These are phyloP conservation scores for Lasiurus cinereus DNA, from an alignment of 2,113 vertebrate genomes.

Conservation along the genomic window DNA sequence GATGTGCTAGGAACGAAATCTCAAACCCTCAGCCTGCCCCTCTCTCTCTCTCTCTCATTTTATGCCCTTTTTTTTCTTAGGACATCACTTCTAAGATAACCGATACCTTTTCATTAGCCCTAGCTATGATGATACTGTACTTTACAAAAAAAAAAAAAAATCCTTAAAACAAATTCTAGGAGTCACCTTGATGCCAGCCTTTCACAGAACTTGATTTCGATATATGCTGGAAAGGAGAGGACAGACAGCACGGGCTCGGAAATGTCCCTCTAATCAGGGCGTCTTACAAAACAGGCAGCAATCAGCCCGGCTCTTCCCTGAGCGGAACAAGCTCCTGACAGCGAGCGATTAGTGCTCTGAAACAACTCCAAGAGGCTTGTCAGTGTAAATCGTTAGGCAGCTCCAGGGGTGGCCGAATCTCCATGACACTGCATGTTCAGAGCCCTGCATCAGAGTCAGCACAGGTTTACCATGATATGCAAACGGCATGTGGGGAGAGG, in stretches of 20 bases:
- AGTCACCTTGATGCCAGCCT: neutral
- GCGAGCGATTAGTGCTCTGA: neutral
- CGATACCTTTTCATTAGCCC: neutral
- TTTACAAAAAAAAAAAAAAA: conserved; percentile 19
- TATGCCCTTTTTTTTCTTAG: neutral
- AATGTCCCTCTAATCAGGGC: neutral
- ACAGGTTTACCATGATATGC: conserved; percentile 29
- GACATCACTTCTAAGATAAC: neutral
- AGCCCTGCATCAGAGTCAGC: neutral
- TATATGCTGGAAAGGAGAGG: neutral
- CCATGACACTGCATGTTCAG: neutral
- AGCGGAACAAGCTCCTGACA: neutral
- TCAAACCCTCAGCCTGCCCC: neutral
- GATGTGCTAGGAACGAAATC: neutral
- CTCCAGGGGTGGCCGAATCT: neutral
- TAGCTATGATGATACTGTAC: neutral
- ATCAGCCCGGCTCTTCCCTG: neutral
- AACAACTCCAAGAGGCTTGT: neutral
- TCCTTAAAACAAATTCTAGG: neutral
- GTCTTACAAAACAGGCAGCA: neutral
- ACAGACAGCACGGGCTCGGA: neutral
- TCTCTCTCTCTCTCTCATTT: neutral
- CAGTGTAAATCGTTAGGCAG: neutral
- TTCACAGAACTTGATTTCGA: neutral
- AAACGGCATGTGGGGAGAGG: neutral